phyloP scores from a whole-genome alignment of 2,113 vertebrate genomes.

The Hypanus sabinus region DNA sequence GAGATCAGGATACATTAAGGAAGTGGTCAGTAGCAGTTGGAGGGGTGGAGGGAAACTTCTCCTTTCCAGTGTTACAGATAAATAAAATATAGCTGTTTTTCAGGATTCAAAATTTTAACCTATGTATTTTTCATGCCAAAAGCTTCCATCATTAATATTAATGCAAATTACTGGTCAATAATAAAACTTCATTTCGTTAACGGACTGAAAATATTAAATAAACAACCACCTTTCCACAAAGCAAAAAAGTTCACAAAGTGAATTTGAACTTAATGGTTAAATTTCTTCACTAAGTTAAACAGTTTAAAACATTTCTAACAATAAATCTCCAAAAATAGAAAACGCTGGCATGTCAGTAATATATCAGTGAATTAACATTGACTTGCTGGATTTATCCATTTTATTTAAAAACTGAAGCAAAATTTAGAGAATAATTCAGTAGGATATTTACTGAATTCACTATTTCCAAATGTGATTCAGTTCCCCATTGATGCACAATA shows the following conservation, averaged over 20 bases:
- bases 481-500: not conserved
- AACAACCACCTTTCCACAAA: not conserved
- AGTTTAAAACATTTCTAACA: not conserved
- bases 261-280: not conserved
- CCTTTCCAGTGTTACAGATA: constrained; percentile 1
- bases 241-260: not conserved
- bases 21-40: not conserved
- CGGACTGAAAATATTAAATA: not conserved
- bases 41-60: not conserved
- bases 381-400: not conserved
- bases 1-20: not conserved
- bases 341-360: not conserved
- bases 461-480: not conserved
- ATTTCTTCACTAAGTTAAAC: not conserved
- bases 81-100: not conserved
- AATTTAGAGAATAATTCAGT: not conserved
- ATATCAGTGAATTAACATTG: not conserved
- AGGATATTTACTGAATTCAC: not conserved
- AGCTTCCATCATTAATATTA: too few species aligned
- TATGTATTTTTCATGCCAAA: too few species aligned
- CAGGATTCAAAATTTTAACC: constrained; percentile 10
- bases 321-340: not conserved
- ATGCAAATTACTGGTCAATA: not conserved
- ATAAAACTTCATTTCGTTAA: not conserved
- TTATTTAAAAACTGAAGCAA: not conserved